Base-by-base conservation (phyloP, 2,113 vertebrate genomes). In the Polyodon spathula region DNA sequence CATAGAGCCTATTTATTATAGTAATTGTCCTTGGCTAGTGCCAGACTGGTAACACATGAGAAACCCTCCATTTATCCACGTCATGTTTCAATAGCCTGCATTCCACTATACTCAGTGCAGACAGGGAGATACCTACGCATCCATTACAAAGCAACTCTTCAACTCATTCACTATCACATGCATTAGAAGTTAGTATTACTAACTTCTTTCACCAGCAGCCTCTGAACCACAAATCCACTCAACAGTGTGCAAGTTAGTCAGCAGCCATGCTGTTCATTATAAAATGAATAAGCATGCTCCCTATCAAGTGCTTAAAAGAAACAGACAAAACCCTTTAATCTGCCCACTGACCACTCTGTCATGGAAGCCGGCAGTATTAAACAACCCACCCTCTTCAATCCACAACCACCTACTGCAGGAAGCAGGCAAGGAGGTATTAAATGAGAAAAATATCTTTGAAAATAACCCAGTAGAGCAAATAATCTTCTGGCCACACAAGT, bases 401-500 rank as follows among this genome's bases (percentile, higher is more conserved):
- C 16, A 27, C 6, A 16, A 16, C 16, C 16, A 54, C 53, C 53
- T 54, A 5, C 6, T 0, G n/a, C 71, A 75, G 81, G 77, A 84
- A 84, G 76, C 75, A 76, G 2, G 11, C 65, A 64, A 69, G 40
- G 74, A 75, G 77, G 75, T 76, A 83, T 76, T 82, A 83, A n/a
- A n/a, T 70, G 74, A 84, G 72, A 51, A 61, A 59, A 58, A 61
- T 9, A 56, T 63, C 66, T 77, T 58, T 63, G 78, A 72, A 60
- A 66, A 64, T 71, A 78, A 73, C 77, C 86, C 72, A 64, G 68
- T 69, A 81, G 78, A 78, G 78, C 77, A 80, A 84, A 82, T 75
- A 85, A 79, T 77, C 78, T 81, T 76, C 79, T 78, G 84, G 78
- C 86, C 88, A 88, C 87, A 89, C 85, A 90, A 77, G 84, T 62